These are phyloP conservation scores for Eurosta solidaginis DNA, from an alignment of 1,140 invertebrate genomes.

Conservation along the genomic window DNA sequence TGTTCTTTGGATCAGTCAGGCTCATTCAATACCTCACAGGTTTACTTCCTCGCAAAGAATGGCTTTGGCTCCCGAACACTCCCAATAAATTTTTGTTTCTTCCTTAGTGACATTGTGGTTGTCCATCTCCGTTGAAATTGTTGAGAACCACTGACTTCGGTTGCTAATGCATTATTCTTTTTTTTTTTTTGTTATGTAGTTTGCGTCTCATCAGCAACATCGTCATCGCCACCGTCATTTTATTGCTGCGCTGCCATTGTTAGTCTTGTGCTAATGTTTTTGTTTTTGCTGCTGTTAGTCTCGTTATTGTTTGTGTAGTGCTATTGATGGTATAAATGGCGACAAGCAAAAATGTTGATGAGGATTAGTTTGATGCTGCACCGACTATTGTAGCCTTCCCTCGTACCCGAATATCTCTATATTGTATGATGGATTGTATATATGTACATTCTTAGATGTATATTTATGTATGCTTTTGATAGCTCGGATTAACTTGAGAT, in stretches of 20 bases:
- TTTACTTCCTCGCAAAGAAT: too few species aligned
- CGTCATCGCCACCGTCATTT: conserved; percentile 1
- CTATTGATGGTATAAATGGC: conserved; percentile 13
- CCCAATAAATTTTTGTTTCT: too few species aligned
- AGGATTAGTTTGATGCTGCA: conserved; percentile 21
- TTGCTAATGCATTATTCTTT: background rate
- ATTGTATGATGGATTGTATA: background rate
- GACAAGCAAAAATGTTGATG: conserved; percentile 27
- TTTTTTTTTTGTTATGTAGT: background rate
- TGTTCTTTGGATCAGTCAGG: too few species aligned
- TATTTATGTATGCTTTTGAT: too few species aligned
- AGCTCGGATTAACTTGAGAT: background rate
- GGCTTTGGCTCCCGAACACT: too few species aligned
- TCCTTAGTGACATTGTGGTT: too few species aligned
- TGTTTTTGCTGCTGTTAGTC: background rate
- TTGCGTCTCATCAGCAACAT: background rate
- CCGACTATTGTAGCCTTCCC: background rate
- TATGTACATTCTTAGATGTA: too few species aligned
- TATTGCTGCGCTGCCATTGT: background rate
- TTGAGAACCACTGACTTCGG: too few species aligned
- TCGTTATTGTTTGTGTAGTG: background rate
- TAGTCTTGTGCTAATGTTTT: background rate
- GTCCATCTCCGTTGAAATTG: too few species aligned
- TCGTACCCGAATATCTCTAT: background rate
- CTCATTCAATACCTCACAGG: too few species aligned